Evolutionary conservation across 1,140 invertebrate genomes (phyloP).

Genomic region (Stenopsyche tienmushanensis): DNA sequence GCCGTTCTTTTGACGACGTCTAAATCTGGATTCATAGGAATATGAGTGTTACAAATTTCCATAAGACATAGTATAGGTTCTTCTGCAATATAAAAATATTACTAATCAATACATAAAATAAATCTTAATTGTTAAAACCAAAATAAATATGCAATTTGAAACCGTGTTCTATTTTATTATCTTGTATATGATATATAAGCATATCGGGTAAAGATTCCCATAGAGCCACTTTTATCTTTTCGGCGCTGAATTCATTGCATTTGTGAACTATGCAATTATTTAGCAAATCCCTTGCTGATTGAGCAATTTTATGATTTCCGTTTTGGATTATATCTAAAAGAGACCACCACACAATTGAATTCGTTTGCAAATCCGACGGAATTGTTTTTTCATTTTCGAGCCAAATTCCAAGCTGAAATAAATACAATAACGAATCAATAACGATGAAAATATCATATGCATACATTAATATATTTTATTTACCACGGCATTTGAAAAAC

Average conservation of each 20-base stretch:
- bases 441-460: too few species aligned
- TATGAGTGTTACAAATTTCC: slow-evolving; percentile 27
- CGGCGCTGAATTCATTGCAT: slow-evolving; percentile 11
- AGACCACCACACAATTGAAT: slow-evolving; percentile 29
- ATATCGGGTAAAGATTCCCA: slow-evolving; percentile 33
- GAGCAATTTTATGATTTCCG: not conserved
- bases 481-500: slow-evolving; percentile 27
- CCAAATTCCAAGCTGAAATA: slow-evolving; percentile 34
- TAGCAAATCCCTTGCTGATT: slow-evolving; percentile 16
- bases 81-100: slow-evolving; percentile 27
- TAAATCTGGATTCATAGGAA: slow-evolving; percentile 15
- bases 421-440: not conserved
- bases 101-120: slow-evolving; percentile 1
- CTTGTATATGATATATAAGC: slow-evolving; percentile 16
- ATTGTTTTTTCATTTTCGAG: slow-evolving; percentile 28
- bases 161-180: slow-evolving; percentile 5
- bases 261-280: slow-evolving; percentile 25
- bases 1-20: slow-evolving; percentile 15
- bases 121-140: slow-evolving; percentile 1
- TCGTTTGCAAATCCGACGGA: slow-evolving; percentile 16
- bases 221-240: slow-evolving; percentile 25
- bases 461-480: too few species aligned
- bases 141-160: not conserved
- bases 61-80: slow-evolving; percentile 28
- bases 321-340: slow-evolving; percentile 35